A percentile compares a stretch with the other conserved stretches of the same genome.
Conservation (phyloP, 2,113 vertebrate species). For the Amphiprion percula region DNA sequence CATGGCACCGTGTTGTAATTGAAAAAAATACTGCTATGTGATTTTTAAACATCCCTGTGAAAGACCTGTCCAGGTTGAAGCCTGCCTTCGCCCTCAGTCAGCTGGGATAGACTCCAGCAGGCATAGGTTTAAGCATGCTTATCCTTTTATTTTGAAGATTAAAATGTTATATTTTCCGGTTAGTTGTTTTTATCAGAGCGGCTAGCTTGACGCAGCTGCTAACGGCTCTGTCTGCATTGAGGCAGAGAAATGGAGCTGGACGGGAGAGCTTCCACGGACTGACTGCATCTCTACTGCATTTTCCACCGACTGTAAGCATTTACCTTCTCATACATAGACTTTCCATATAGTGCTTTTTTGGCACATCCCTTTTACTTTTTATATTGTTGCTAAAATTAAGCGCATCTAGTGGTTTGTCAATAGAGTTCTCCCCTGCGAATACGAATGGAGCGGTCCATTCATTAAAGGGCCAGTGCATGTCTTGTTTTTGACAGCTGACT, state of each 20-base stretch:
- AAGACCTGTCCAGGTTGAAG: no score
- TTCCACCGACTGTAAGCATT: neutral
- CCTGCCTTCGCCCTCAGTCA: no score
- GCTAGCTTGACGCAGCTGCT: neutral
- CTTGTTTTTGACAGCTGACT: constrained; percentile 11
- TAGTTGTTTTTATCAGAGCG: neutral
- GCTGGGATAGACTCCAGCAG: no score
- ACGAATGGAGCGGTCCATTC: constrained; percentile 54
- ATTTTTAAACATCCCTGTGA: no score
- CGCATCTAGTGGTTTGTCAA: neutral
- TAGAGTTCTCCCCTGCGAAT: constrained; percentile 42
- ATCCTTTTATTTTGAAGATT: constrained; percentile 21
- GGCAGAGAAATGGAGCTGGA: neutral
- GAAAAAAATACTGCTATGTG: no score
- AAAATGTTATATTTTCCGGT: neutral
- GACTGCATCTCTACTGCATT: neutral
- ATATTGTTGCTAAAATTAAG: neutral
- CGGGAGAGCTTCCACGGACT: neutral
- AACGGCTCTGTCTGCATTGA: constrained; percentile 46
- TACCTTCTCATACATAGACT: rapidly evolving
- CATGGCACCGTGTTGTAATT: no score
- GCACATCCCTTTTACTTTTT: rapidly evolving
- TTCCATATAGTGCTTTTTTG: rapidly evolving
- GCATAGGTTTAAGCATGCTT: no score
- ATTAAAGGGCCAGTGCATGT: constrained; percentile 72